Base-by-base conservation (phyloP, 2,797 vertebrate species). In the Alexandromys oeconomus region DNA sequence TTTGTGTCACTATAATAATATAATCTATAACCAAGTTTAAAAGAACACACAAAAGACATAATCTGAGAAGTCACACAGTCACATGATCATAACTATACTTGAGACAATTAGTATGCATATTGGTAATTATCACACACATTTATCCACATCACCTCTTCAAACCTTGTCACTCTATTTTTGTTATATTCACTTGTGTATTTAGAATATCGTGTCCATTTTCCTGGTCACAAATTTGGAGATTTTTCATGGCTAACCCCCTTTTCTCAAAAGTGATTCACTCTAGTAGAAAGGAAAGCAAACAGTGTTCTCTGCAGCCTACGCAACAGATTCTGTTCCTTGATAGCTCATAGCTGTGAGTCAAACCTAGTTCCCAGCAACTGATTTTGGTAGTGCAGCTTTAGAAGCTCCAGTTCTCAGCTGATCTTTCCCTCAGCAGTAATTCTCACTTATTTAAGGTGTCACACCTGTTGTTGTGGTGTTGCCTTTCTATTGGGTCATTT, bases 401-500 rank as follows among this genome's bases (percentile, higher is more conserved):
- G 11, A 54, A 65, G 34, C 46, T 82, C 46, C 43, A 65, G 63
- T 43, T 31, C 59, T 61, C 46, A 89, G 19, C 19, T 67, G n/a
- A n/a, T n/a, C 73, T 89, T 71, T 87, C 67, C 87, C 57, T 46
- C n/a, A 67, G 79, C 34, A 67, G 21, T 59, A 71, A 86, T 73
- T 94, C 29, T 91, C 37, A n/a, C 37, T 40, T 79, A 57, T n/a
- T 91, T 77, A 91, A 34, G 37, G 37, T 89, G 23, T 34, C 59
- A 37, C 6, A 65, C 4, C 5, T 79, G 34, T 67, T 79, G 34
- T 67, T 81, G 88, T 27, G 34, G 1, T 67, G 5, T 37, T 82
- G 51, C 40, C 15, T 27, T 73, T 85, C 25, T 94, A 21, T 59
- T 91, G 65, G n/a, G 74, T 57, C n/a, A 90, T 76, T 85, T 92